Conservation (phyloP, 1,140 invertebrate species). For the Linepithema humile region DNA sequence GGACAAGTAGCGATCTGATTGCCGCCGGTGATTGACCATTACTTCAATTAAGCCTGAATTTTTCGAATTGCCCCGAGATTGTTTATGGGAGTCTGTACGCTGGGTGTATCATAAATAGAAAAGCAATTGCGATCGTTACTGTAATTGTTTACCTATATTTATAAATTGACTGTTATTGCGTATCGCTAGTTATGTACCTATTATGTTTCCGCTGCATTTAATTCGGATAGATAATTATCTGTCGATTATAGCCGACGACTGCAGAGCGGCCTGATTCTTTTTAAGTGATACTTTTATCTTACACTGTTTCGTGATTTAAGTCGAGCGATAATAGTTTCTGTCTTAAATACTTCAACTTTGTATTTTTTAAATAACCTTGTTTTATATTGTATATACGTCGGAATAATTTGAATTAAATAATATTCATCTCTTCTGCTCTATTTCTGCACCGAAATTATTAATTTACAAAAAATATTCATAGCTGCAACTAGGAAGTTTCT, state of each 20-base stretch:
- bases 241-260: no score
- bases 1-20: slow-evolving; percentile 30
- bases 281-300: no score
- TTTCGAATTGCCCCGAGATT: slow-evolving; percentile 31
- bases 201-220: no score
- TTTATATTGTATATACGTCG: no score
- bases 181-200: not conserved
- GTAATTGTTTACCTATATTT: slow-evolving; percentile 19
- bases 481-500: not conserved
- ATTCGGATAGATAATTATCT: no score
- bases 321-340: no score
- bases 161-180: not conserved
- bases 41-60: slow-evolving; percentile 47
- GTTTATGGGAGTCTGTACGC: not conserved
- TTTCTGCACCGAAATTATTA: not conserved
- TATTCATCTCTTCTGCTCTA: not conserved
- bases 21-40: slow-evolving; percentile 22
- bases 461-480: not conserved
- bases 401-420: not conserved
- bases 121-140: slow-evolving; percentile 15
- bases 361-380: no score
- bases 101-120: not conserved
- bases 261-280: no score
- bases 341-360: no score
- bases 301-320: no score